Base-by-base conservation (phyloP, 2,797 vertebrate genomes). In the Sebastes baramenuke region DNA sequence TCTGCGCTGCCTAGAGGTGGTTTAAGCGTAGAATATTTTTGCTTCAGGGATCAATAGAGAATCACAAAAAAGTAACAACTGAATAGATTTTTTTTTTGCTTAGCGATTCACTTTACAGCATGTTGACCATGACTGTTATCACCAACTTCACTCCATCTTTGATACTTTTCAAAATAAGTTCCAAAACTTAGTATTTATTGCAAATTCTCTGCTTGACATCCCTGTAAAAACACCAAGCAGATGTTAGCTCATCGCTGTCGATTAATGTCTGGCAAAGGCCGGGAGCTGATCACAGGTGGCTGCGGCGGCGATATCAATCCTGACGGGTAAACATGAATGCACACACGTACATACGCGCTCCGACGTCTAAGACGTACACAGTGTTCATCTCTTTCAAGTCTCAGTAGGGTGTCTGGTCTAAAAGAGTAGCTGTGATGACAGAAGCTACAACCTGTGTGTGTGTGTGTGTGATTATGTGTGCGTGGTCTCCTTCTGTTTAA, bases 401-500 rank as follows among this genome's bases (percentile, higher is more conserved):
- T 79, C 87, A 34, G 84, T 22, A 52, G 79, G 79, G 77, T 60
- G 27, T 65, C 62, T 58, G 22, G 65, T 67, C 42, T 71, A 76
- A 88, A 87, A 87, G 77, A 64, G 58, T 81, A 77, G 83, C 74
- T 79, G 80, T 79, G 86, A 77, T 75, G 81, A 88, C 60, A 80
- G 73, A 82, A 85, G 61, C 66, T 77, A 64, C 58, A 80, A 67
- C 42, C 38, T 79, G 49, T 61, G 30, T 56, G 30, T 56, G 8
- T 32, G 75, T 38, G 77, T 61, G 66, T 67, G 67, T 78, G 76
- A 32, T 24, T 42, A 22, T 68, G 79, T 72, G 75, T 65, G 75
- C 60, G 76, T 77, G 79, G 67, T 76, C 76, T 82, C 85, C 88
- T 88, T 91, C 88, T 91, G 87, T 90, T 93, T 90, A 93, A 92